Evolutionary conservation across 2,888 invertebrate genomes (phyloP), one percentile per base, ranked within the genome.

Genomic region (Lymantria dispar): DNA sequence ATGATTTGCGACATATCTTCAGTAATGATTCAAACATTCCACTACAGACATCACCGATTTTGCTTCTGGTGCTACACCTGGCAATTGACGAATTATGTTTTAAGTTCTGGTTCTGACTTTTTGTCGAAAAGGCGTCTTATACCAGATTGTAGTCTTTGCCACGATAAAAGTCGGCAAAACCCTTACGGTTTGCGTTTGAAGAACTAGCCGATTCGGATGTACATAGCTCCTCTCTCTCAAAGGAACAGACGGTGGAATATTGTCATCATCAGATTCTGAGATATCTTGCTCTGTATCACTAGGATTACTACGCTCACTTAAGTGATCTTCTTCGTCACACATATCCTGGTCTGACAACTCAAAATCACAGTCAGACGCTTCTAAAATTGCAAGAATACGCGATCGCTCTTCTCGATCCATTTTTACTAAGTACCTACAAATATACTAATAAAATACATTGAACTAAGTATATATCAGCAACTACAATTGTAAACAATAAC

Each of bases 91-190:
- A 22, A 53, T 53, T 54, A 53, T 53, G 29, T 52, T 60, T 55
- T 55, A 45, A 8, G 48, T 15, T 46, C 48, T 60, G 48, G 51
- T 48, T 55, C 49, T 49, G 40, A 55, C 40, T 49, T 57, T 60
- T 56, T 56, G 50, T 47, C 54, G 48, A 58, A 56, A 56, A 52
- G 48, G 51, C 41, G 14, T 49, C 44, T 51, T 56, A 43, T 29
- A 41, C 50, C 45, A 54, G 9, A 50, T 43, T 38, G 48, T 54
- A 50, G 14, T 40, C 39, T 40, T 40, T 40, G 39, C 39, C 39
- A 40, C 3, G 39, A 40, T 40, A 40, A 37, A 37, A 37, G 37
- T 13, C 39, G n/a, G 31, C 3, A 30, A 8, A 31, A 10, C 8
- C 11, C 30, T 11, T 22, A 33, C 33, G 11, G 36, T 33, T 36